Conservation (phyloP, 1,140 invertebrate species). For the Bombus vancouverensis region DNA sequence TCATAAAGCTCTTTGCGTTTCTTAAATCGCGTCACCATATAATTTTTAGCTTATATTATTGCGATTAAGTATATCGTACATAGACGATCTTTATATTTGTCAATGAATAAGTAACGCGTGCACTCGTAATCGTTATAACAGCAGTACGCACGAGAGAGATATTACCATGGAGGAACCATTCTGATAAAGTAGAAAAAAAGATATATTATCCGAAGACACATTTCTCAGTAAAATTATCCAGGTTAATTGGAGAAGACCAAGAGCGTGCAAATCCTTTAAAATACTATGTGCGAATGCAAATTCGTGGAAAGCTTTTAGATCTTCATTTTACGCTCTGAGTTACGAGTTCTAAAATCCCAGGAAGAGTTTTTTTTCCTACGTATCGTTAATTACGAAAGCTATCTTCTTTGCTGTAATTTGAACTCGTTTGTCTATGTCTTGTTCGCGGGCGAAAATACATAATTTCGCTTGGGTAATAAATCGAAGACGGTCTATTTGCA, state of each 20-base stretch:
- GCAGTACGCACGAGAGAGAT: not conserved
- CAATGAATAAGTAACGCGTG: too few relatives aligned
- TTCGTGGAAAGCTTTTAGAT: not conserved
- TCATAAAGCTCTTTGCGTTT: not conserved
- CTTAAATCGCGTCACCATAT: not conserved
- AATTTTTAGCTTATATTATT: not conserved
- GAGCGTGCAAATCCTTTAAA: not conserved
- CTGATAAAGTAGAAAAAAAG: not conserved
- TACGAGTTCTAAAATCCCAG: not conserved
- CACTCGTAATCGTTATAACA: not conserved
- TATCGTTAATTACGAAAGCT: not conserved
- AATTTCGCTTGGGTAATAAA: not conserved
- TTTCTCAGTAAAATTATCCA: conserved; percentile 1
- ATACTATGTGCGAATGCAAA: not conserved
- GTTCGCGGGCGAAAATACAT: not conserved
- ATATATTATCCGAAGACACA: not conserved
- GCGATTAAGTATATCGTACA: not conserved
- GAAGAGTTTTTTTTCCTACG: not conserved
- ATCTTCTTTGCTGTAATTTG: not conserved
- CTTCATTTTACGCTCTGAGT: not conserved
- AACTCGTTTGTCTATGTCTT: not conserved
- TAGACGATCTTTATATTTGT: too few relatives aligned
- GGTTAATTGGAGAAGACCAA: not conserved
- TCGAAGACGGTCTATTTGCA: conserved; percentile 12
- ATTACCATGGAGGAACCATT: not conserved